Percentiles rank a stretch among this genome's conserved stretches.
These are phyloP conservation scores for Notospermus geniculatus DNA, from an alignment of 1,140 invertebrate species.

Conservation along the genomic window DNA sequence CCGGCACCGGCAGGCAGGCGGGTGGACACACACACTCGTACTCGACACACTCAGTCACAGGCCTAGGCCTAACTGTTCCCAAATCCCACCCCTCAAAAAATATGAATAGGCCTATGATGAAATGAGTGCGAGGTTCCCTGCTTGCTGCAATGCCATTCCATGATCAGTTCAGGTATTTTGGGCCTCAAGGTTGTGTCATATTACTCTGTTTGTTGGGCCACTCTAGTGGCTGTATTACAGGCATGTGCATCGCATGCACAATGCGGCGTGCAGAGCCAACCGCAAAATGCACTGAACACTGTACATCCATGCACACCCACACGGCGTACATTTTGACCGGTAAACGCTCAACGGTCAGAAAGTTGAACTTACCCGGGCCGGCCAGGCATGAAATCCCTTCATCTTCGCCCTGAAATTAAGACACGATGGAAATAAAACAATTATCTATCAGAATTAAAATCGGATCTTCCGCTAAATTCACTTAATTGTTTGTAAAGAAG, in stretches of 20 bases:
- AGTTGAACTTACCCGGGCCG: conserved; percentile 74
- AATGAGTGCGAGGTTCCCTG: no score
- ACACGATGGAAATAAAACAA: conserved; percentile 21
- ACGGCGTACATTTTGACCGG: not conserved
- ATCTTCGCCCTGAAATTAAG: conserved; percentile 87
- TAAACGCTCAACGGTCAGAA: not conserved
- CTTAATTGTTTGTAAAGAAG: conserved; percentile 16
- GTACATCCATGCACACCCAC: not conserved
- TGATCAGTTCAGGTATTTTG: no score
- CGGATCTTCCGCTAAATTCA: conserved; percentile 21
- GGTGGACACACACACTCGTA: no score
- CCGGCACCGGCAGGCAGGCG: no score
- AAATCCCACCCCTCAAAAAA: no score
- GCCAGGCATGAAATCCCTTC: conserved; percentile 92
- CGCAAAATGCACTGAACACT: not conserved
- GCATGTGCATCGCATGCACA: not conserved
- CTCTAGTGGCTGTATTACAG: no score
- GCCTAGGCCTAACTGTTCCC: no score
- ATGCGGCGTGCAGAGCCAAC: not conserved
- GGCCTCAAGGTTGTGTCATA: no score
- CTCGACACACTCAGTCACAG: no score
- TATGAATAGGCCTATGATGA: no score
- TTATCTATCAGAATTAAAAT: conserved; percentile 24
- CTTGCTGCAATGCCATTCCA: not conserved
- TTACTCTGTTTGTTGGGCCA: no score